Base-by-base conservation (phyloP, 2,888 invertebrate species). In the Tinea semifulvella region DNA sequence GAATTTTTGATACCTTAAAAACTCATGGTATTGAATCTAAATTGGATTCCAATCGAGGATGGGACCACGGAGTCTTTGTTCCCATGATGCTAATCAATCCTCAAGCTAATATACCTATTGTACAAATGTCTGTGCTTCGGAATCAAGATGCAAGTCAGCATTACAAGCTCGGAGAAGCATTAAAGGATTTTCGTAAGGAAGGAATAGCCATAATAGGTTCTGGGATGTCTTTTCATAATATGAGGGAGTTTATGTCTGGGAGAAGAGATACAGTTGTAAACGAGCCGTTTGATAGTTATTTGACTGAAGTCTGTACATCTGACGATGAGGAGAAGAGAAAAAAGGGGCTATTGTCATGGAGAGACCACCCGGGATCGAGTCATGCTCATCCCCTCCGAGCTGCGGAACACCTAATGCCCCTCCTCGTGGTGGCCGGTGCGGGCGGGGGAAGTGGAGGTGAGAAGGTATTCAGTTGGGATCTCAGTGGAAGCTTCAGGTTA, bases 41-140 rank as follows among this genome's bases (percentile, higher is more conserved):
- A 52, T 52, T 79, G 25, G 76, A 80, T 46, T 49, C 65, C 0
- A 59, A 69, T 53, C 59, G 79, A 60, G 79, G 80, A 52, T 80
- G 80, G 80, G 79, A 80, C 53, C 79, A 80, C 54, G 80, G 80
- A 53, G 80, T 80, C 10, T 80, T 80, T 48, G 79, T 80, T 16
- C 80, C 80, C 0, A 80, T 80, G 80, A 69, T 79, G 63, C 53
- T 80, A 0, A 77, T 80, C 1, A 73, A 75, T 36, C 77, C 79
- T 4, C 49, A 61, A 4, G 80, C 80, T 0, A 61, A 74, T 50
- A 62, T 80, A 39, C 79, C 80, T 1, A 80, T 80, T 45, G 54
- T 79, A 8, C 80, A 80, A 49, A 46, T 80, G 1, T 80, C 80
- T 3, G 77, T 79, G 0, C 46, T 80, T 0, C 54, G 53, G 1